These are phyloP conservation scores for Eilema depressum DNA, from an alignment of 2,888 invertebrate genomes.

Conservation along the genomic window DNA sequence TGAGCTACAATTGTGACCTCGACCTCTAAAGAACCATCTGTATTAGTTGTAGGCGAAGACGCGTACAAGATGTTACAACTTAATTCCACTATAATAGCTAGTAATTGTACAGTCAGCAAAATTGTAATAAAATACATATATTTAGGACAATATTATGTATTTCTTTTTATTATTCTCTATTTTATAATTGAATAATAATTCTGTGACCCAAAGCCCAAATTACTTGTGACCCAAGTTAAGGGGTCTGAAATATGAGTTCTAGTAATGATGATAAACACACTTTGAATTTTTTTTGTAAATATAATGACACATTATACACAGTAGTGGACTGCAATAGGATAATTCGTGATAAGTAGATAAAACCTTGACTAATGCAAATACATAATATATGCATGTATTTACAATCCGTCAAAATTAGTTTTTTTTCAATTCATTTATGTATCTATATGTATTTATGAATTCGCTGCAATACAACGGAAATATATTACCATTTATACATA, in stretches of 20 bases:
- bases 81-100: conserved; percentile 46
- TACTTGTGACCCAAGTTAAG: too few species aligned
- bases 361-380: not conserved
- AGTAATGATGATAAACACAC: not conserved
- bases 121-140: not conserved
- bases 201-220: too few species aligned
- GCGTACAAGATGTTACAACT: conserved; percentile 34
- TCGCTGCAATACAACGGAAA: not conserved
- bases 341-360: not conserved
- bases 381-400: too few species aligned
- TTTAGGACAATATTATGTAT: not conserved
- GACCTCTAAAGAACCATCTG: conserved; percentile 41
- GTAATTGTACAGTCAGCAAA: conserved; percentile 13
- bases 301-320: too few species aligned
- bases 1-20: conserved; percentile 25
- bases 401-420: not conserved
- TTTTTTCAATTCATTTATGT: not conserved
- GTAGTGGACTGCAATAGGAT: not conserved
- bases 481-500: not conserved
- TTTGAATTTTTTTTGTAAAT: too few species aligned
- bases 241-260: not conserved
- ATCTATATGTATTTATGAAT: not conserved
- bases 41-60: conserved; percentile 29
- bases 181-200: not conserved
- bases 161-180: not conserved